These are phyloP conservation scores for Drosophila nigrodunni DNA, from an alignment of 1,140 invertebrate genomes.

Conservation along the genomic window DNA sequence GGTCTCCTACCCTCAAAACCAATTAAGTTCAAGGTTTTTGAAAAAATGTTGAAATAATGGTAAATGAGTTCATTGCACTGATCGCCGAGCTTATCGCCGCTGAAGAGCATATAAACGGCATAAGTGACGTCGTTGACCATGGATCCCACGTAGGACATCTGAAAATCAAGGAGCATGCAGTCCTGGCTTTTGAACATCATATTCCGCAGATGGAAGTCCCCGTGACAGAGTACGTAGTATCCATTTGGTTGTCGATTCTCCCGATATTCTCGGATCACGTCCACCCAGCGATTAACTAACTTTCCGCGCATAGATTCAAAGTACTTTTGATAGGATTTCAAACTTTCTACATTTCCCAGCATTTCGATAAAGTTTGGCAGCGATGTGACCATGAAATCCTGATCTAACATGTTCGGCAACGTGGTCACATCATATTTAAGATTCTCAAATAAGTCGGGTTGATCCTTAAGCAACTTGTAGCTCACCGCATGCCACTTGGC, in stretches of 20 bases:
- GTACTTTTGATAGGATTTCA: slow-evolving; percentile 35
- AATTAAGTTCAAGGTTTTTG: slow-evolving; percentile 52
- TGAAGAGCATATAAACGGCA: slow-evolving; percentile 60
- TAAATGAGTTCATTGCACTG: slow-evolving; percentile 43
- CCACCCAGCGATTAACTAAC: neutral
- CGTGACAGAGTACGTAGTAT: slow-evolving; percentile 61
- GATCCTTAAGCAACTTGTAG: slow-evolving; percentile 51
- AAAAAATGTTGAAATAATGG: slow-evolving; percentile 48
- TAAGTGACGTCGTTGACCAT: slow-evolving; percentile 61
- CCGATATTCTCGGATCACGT: slow-evolving; percentile 46
- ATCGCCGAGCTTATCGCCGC: slow-evolving; percentile 44
- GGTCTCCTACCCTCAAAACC: slow-evolving; percentile 42
- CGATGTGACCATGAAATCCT: slow-evolving; percentile 17
- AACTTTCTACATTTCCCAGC: slow-evolving; percentile 43
- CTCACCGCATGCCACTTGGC: slow-evolving; percentile 73
- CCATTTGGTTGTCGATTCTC: slow-evolving; percentile 18
- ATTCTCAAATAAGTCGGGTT: slow-evolving; percentile 42
- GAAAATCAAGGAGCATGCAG: slow-evolving; percentile 65
- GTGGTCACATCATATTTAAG: slow-evolving; percentile 54
- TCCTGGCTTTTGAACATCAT: slow-evolving; percentile 71
- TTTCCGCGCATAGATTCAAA: slow-evolving; percentile 33
- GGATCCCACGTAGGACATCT: slow-evolving; percentile 51
- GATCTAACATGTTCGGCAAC: slow-evolving; percentile 32
- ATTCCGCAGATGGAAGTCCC: slow-evolving; percentile 66
- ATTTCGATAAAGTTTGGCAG: slow-evolving; percentile 33